These are phyloP conservation scores for Danaus plexippus DNA, from an alignment of 1,140 invertebrate species.

Conservation along the genomic window DNA sequence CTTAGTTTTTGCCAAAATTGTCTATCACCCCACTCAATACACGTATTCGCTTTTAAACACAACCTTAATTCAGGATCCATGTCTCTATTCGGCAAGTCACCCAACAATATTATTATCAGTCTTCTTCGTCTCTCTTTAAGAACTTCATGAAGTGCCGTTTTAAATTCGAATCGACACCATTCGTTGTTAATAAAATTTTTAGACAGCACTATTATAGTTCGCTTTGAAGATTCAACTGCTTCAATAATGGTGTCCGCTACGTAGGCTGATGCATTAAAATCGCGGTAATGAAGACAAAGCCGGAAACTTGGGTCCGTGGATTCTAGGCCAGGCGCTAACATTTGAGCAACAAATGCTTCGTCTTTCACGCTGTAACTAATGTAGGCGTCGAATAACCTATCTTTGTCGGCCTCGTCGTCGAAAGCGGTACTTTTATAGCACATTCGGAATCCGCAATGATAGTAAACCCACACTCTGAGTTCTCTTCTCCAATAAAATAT, in stretches of 20 bases:
- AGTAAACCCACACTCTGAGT: conserved; percentile 89
- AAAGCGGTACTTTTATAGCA: conserved; percentile 86
- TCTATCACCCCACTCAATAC: conserved; percentile 92
- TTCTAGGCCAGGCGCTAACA: conserved; percentile 87
- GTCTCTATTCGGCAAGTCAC: conserved; percentile 86
- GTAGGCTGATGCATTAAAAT: conserved; percentile 85
- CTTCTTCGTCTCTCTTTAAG: conserved; percentile 86
- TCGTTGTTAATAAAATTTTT: conserved; percentile 95
- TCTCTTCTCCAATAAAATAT: conserved; percentile 87
- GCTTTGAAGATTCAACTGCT: conserved; percentile 89
- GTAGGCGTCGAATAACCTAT: conserved; percentile 91
- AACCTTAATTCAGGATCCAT: conserved; percentile 91
- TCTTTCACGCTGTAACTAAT: conserved; percentile 93
- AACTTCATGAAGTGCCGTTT: conserved; percentile 91
- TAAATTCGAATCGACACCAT: conserved; percentile 95
- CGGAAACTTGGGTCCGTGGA: conserved; percentile 81
- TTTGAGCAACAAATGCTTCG: conserved; percentile 89
- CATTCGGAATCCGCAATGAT: conserved; percentile 86
- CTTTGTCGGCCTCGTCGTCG: conserved; percentile 82
- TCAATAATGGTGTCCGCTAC: conserved; percentile 91
- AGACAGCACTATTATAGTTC: conserved; percentile 91
- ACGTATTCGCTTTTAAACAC: conserved; percentile 91
- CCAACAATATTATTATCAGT: conserved; percentile 88
- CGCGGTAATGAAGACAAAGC: conserved; percentile 88
- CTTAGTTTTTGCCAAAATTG: conserved; percentile 95